Evolutionary conservation across 2,797 vertebrate genomes (phyloP), one percentile per base, ranked within the genome.

Genomic region (Cuculus canorus): DNA sequence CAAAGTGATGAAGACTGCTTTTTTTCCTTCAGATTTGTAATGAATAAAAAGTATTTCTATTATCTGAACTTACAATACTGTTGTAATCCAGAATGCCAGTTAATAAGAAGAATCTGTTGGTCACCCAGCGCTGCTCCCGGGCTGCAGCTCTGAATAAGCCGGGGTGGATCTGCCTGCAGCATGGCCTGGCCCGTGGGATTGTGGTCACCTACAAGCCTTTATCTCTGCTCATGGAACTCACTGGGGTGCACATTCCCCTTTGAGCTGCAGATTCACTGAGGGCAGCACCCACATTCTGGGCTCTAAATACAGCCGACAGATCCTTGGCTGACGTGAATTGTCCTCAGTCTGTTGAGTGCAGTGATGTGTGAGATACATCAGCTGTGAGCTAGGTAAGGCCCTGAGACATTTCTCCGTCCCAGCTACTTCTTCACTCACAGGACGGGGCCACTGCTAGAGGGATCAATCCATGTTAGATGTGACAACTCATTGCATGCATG

Each of bases 341-440:
- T n/a, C 33, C 2, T 13, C 15, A 17, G 13, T 28, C 54, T 48
- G 28, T 27, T 70, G 14, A 41, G 35, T 50, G 6, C 50, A 24
- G 28, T 95, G 96, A 97, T 73, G 75, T 90, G 94, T 95, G n/a
- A 97, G 96, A 91, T 89, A 83, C 92, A 78, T 92, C 71, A 96
- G 96, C 97, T 94, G 83, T 96, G 79, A 73, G 93, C 82, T 48
- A n/a, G 92, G 84, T 79, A 69, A 66, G 88, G 37, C 69, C 39
- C 39, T 5, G 39, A 64, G 33, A 10, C 24, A 6, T 64, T 84
- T 37, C 57, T 61, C 53, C 45, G 54, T 48, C 57, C 39, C 52
- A 33, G 30, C 0, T 0, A n/a, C 76, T 48, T 76, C 53, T 60
- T 60, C 59, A 43, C 30, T 63, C 9, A 4, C 43, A 5, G 23